Conservation (phyloP, 2,113 vertebrate species). For the Tyrannus savana region DNA sequence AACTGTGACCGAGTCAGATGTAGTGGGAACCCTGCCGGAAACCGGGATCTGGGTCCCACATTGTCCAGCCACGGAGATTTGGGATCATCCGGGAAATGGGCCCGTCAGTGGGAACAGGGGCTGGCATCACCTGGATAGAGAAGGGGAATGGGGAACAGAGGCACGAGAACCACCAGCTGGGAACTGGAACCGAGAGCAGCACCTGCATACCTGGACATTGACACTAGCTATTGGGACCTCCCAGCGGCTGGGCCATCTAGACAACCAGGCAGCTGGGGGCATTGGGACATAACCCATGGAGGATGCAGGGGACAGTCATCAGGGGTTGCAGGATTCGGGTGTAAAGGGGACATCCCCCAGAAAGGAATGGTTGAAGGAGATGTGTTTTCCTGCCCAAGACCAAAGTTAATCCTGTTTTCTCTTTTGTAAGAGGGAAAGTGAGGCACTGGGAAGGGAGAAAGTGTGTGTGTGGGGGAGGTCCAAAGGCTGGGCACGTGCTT, state of each 20-base stretch:
- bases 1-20: not conserved
- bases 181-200: not conserved
- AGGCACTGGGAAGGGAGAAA: not conserved
- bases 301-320: no score
- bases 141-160: not conserved
- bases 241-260: not conserved
- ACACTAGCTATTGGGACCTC: not conserved
- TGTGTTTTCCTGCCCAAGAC: fast-evolving
- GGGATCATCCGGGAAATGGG: not conserved
- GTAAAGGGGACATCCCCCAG: not conserved
- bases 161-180: not conserved
- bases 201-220: not conserved
- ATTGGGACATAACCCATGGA: not conserved
- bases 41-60: fast-evolving
- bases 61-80: no score
- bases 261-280: no score
- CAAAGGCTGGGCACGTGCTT: not conserved
- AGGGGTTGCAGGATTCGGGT: not conserved
- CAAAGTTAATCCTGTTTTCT: not conserved
- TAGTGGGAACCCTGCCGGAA: not conserved
- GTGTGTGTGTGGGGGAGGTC: no score
- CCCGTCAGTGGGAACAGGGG: not conserved
- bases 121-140: not conserved
- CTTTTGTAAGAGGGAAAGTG: not conserved
- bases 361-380: not conserved